Evolutionary conservation across 2,113 vertebrate species (phyloP), one percentile per base, ranked within the genome.

Genomic region (Notechis scutatus): DNA sequence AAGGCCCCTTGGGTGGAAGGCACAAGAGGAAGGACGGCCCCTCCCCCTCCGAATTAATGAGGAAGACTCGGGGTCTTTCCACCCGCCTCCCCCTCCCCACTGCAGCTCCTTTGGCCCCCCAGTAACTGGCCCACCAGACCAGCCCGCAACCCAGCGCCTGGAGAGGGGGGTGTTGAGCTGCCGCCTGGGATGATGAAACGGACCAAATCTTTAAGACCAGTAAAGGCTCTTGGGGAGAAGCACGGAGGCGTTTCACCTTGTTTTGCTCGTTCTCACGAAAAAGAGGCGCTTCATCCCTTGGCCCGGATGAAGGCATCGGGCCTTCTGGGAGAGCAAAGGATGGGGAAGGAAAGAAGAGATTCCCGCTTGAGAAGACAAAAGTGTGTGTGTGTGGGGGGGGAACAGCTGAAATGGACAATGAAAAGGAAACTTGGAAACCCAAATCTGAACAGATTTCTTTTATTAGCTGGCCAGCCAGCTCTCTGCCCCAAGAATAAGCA

Each of bases 401-500:
- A 47, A 15, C 0, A 86, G 69, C 74, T 85, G 88, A 92, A 90
- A 61, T 34, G 5, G 52, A 69, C 5, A 42, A 14, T 61, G 69
- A 29, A 87, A 39, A 86, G 55, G 55, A 4, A 0, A 50, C 29
- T 92, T 21, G 69, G 85, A 96, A 91, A 86, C 59, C 90, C 39
- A 92, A 74, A 74, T 42, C 24, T 10, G 87, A 26, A 29, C 24
- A 91, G 20, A 93, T 45, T 2, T 3, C 6, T 3, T 61, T 42
- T 29, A 4, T 90, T 94, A 88, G 94, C 95, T 94, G 93, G 95
- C 95, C 81, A 29, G 85, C 45, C 85, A 74, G 26, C 39, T 34
- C 3, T 54, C 11, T 20, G 29, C 18, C 15, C 39, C 4, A 20
- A 0, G 0, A 0, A 45, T 10, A 59, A 34, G 6, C 2, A 15